Percentiles rank a stretch among this genome's conserved stretches.
Evolutionary conservation across 35 echinoderm and acorn worm genomes (phyloP).

Genomic region (Diadema setosum): DNA sequence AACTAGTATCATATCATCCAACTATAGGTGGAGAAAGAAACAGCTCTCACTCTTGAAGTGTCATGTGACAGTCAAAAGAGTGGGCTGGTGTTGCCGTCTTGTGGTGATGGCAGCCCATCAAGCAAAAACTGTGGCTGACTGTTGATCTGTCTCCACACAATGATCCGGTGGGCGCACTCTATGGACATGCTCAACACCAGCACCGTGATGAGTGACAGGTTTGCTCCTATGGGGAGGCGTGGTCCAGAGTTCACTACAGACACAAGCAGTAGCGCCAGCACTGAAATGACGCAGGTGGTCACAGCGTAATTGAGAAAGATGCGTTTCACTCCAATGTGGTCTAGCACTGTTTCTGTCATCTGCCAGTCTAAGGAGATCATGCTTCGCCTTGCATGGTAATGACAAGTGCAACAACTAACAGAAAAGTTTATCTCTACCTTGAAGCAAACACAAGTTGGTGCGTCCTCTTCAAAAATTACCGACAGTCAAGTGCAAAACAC

Average conservation of each 20-base stretch:
- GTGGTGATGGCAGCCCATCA: background rate
- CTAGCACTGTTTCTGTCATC: slow-evolving; percentile 77
- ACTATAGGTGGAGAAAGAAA: too few relatives aligned
- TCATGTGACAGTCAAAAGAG: too few relatives aligned
- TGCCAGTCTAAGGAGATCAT: slow-evolving; percentile 66
- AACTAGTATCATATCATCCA: too few relatives aligned
- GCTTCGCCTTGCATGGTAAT: background rate
- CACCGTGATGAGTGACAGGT: slow-evolving; percentile 73
- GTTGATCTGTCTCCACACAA: slow-evolving; percentile 89
- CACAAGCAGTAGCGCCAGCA: slow-evolving; percentile 73
- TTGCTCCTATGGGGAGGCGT: slow-evolving; percentile 78
- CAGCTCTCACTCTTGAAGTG: too few relatives aligned
- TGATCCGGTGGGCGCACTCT: slow-evolving; percentile 97
- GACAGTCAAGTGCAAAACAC: too few relatives aligned
- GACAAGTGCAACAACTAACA: too few relatives aligned
- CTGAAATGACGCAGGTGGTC: slow-evolving; percentile 73
- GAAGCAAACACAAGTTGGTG: too few relatives aligned
- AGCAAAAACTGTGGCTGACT: slow-evolving; percentile 44
- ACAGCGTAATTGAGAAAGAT: slow-evolving; percentile 92
- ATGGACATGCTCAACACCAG: slow-evolving; percentile 84
- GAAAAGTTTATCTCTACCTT: too few relatives aligned
- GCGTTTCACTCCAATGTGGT: slow-evolving; percentile 74
- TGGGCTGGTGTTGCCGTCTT: too few relatives aligned
- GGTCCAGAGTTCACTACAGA: slow-evolving; percentile 78
- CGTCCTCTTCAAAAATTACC: too few relatives aligned